A percentile compares a stretch with the other conserved stretches of the same genome.
Evolutionary conservation across 2,113 vertebrate species (phyloP).

Genomic region (Ceuthmochares aereus): DNA sequence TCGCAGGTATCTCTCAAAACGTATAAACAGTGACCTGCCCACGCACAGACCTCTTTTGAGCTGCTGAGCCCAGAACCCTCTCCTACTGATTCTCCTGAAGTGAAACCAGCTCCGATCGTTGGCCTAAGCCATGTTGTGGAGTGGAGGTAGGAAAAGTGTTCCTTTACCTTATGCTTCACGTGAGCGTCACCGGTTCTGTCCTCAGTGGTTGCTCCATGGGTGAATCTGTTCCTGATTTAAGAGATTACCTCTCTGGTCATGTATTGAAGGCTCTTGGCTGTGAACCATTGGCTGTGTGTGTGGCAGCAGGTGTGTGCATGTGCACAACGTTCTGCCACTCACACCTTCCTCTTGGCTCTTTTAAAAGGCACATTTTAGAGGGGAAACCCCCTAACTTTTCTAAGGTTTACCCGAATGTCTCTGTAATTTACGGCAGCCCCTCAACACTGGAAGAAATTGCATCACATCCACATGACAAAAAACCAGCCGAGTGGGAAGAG

Average conservation of each 20-base stretch:
- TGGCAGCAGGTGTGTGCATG: too few species aligned
- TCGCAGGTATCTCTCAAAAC: not conserved
- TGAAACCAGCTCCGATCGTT: not conserved
- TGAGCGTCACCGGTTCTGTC: not conserved
- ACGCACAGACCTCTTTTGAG: not conserved
- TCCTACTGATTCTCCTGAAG: not conserved
- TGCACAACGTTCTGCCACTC: not conserved
- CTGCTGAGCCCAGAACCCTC: not conserved
- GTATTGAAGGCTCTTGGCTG: not conserved
- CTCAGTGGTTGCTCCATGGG: not conserved
- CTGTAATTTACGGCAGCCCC: constrained; percentile 63
- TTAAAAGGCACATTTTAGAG: not conserved
- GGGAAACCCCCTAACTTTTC: not conserved
- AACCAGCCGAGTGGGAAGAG: constrained; percentile 51
- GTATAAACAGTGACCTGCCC: not conserved
- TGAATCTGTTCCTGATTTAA: not conserved
- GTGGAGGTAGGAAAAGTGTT: not conserved
- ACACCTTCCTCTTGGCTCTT: not conserved
- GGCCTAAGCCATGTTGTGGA: not conserved
- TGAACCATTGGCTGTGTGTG: not conserved
- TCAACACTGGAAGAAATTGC: constrained; percentile 67
- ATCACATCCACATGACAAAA: constrained; percentile 62
- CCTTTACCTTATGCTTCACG: not conserved
- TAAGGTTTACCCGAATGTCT: constrained; percentile 39
- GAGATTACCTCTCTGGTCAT: not conserved